These are phyloP conservation scores for Drosophila virilis DNA, from an alignment of 1,140 invertebrate genomes.

Conservation along the genomic window DNA sequence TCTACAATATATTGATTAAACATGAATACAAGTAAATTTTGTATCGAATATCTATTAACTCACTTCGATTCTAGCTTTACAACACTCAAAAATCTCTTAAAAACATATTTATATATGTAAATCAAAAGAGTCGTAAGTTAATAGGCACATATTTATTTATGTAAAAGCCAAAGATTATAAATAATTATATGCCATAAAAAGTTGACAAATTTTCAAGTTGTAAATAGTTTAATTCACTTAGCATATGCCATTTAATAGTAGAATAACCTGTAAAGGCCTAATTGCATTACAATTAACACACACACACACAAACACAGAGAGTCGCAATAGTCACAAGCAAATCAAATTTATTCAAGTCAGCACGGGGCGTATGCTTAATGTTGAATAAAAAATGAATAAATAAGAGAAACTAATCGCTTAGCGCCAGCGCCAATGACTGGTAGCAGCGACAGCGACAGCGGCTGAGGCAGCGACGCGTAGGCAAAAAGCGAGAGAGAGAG, in stretches of 20 bases:
- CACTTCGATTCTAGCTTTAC: too few species aligned
- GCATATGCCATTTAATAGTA: slow-evolving; percentile 1
- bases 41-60: too few species aligned
- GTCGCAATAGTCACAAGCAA: slow-evolving; percentile 41
- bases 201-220: slow-evolving; percentile 17
- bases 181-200: slow-evolving; percentile 19
- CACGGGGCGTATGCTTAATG: slow-evolving; percentile 76
- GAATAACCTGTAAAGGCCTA: slow-evolving; percentile 29
- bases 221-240: slow-evolving; percentile 22
- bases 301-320: slow-evolving; percentile 11
- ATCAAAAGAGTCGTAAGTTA: too few species aligned
- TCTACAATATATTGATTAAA: not conserved
- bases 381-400: slow-evolving; percentile 41
- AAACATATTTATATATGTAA: not conserved
- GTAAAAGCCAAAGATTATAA: not conserved
- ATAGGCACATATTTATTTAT: too few species aligned
- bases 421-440: slow-evolving; percentile 51
- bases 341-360: slow-evolving; percentile 75
- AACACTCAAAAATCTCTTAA: too few species aligned
- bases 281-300: slow-evolving; percentile 65
- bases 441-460: not conserved
- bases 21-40: too few species aligned
- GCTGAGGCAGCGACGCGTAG: not conserved
- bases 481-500: too few species aligned
- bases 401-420: slow-evolving; percentile 56